Evolutionary conservation across 2,797 vertebrate genomes (phyloP), one percentile per base, ranked within the genome.

Genomic region (Corythornis leucogaster): DNA sequence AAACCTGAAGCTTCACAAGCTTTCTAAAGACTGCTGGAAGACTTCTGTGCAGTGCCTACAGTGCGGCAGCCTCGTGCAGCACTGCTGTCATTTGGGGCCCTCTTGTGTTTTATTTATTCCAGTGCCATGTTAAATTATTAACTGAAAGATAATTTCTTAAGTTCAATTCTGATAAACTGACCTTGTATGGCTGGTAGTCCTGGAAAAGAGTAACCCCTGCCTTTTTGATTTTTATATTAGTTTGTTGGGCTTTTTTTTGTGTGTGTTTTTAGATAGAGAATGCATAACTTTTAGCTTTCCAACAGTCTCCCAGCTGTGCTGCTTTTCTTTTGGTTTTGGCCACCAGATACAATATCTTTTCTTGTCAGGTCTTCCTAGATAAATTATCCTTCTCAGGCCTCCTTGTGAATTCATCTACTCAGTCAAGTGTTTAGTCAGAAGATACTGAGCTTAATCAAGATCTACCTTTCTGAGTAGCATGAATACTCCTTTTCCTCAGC

Each of bases 31-130:
- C 42, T 63, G 40, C 53, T 70, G 58, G 28, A 35, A 38, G 20
- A 11, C 8, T 46, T 15, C 20, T 30, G 2, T 8, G 0, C 0
- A 8, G 54, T 21, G 20, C 35, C 2, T 20, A 0, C 15, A 17
- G 75, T 14, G 0, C 51, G 1, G 30, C 71, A 66, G 82, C 45
- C 45, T 85, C 1, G 0, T 6, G 35, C 28, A 66, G 51, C 55
- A 2, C 48, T 11, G 66, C 48, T 22, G 5, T 75, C 0, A 0
- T 88, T 81, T 93, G 88, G 78, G 90, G 94, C 80, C 92, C 88
- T 85, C 89, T 95, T 88, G 71, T 81, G 92, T 94, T 76, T 21
- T 28, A 53, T 76, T 59, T 30, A 20, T 20, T 59, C 74, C 59
- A 53, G 24, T 73, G 59, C 12, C 6, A 0, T 0, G 2, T 59